Evolutionary conservation across 35 echinoderm and acorn worm species (phyloP).

Genomic region (Heliocidaris erythrogramma): DNA sequence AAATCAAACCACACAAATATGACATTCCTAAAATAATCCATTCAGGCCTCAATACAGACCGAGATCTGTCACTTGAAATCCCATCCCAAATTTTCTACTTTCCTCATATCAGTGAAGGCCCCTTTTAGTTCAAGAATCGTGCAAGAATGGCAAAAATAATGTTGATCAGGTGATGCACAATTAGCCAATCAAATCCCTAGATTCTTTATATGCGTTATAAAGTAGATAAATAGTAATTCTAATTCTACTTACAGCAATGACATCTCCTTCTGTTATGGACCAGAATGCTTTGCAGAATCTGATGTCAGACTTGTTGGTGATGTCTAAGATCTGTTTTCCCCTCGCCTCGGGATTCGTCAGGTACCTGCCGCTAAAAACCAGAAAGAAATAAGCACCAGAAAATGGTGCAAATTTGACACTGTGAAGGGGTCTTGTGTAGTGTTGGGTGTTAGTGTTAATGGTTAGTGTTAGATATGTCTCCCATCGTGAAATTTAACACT

Average conservation of each 20-base stretch:
- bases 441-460: constrained; percentile 39
- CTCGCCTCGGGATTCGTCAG: constrained; percentile 80
- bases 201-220: background rate
- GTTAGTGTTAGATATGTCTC: constrained; percentile 18
- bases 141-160: too few species aligned
- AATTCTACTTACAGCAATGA: constrained; percentile 77
- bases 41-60: too few species aligned
- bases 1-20: too few species aligned
- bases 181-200: background rate
- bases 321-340: constrained; percentile 82
- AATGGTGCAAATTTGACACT: constrained; percentile 46
- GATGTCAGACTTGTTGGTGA: constrained; percentile 85
- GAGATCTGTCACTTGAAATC: too few species aligned
- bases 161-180: background rate
- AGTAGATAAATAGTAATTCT: background rate
- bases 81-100: too few species aligned
- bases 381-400: constrained; percentile 48
- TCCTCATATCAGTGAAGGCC: too few species aligned
- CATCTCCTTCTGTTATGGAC: constrained; percentile 87
- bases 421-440: constrained; percentile 29
- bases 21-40: too few species aligned
- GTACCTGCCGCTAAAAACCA: constrained; percentile 78
- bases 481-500: background rate
- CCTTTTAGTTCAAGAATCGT: too few species aligned
- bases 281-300: constrained; percentile 94